phyloP scores from a whole-genome alignment of 64 coral and sea anemone species.

The Dendrophyllia cribrosa region DNA sequence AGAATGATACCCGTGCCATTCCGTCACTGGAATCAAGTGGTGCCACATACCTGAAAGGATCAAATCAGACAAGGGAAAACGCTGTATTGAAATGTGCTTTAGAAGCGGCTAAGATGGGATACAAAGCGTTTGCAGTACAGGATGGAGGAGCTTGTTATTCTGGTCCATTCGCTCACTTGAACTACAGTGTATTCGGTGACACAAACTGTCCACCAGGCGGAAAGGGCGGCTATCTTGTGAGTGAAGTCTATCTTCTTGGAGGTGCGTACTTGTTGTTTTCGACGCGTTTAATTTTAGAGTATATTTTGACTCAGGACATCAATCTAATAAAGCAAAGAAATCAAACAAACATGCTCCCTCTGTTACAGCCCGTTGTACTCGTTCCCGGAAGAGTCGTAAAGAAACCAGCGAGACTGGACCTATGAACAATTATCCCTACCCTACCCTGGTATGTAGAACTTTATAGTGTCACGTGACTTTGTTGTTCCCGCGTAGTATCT shows the following conservation, averaged over 20 bases:
- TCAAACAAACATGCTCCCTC: no score
- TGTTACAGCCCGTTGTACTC: no score
- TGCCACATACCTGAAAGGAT: background rate
- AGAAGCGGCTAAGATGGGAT: background rate
- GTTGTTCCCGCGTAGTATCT: no score
- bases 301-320: no score
- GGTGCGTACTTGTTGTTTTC: background rate
- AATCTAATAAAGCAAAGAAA: no score
- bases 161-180: background rate
- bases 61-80: background rate
- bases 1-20: background rate
- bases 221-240: background rate
- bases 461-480: no score
- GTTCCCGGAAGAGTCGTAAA: no score
- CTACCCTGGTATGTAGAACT: no score
- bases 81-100: conserved; percentile 6
- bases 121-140: background rate
- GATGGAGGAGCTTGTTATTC: background rate
- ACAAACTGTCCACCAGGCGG: background rate
- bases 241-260: background rate
- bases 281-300: no score
- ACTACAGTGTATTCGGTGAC: background rate
- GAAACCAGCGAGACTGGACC: no score
- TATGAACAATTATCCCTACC: no score
- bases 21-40: background rate